phyloP scores from a whole-genome alignment of 2,113 vertebrate species.

The Ochotona curzoniae region DNA sequence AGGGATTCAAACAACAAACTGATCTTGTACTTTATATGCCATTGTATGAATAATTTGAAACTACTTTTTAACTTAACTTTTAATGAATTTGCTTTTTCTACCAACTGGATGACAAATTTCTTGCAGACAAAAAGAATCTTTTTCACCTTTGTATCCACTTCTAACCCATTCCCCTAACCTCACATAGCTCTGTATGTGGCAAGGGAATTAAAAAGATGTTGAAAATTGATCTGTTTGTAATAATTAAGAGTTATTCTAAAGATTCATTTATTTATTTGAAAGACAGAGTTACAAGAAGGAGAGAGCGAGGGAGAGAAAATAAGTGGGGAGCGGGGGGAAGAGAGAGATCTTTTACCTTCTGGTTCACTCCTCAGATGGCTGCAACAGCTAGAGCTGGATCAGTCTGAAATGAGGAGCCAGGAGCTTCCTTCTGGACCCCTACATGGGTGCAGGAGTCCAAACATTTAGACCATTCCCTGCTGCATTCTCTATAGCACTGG shows the following conservation, averaged over 20 bases:
- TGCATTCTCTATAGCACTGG: too few relatives aligned
- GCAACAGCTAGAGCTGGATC: too few relatives aligned
- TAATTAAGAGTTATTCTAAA: neutral
- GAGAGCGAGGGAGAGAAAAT: too few relatives aligned
- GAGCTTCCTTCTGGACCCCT: too few relatives aligned
- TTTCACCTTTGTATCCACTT: neutral
- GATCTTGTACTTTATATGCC: neutral
- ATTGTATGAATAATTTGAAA: neutral
- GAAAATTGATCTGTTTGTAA: neutral
- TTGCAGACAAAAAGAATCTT: neutral
- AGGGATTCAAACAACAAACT: neutral
- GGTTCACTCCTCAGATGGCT: too few relatives aligned
- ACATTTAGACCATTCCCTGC: too few relatives aligned
- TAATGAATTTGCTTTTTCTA: neutral
- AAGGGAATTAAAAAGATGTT: neutral
- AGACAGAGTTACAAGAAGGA: too few relatives aligned
- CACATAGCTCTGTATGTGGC: neutral
- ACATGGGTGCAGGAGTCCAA: too few relatives aligned
- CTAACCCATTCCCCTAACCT: neutral
- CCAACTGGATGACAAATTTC: neutral
- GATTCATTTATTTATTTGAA: too few relatives aligned
- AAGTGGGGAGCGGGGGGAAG: too few relatives aligned
- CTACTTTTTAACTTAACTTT: constrained; percentile 15
- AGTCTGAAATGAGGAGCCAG: too few relatives aligned
- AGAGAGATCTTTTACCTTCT: too few relatives aligned